Percentiles rank a stretch among this genome's conserved stretches.
Conservation (phyloP, 2,888 invertebrate genomes). For the Apamea crenata region DNA sequence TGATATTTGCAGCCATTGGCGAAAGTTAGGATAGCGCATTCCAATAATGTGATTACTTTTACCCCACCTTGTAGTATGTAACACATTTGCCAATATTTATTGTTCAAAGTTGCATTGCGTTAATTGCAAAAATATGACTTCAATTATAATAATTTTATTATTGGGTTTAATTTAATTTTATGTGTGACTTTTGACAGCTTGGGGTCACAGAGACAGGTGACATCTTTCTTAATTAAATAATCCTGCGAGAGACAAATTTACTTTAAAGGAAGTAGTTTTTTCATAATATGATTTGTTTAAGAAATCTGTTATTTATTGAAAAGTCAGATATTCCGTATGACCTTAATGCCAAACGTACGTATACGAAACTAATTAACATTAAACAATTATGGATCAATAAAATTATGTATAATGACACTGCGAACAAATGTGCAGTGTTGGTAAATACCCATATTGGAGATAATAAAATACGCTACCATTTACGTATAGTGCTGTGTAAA, state of each 20-base stretch:
- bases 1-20: too few species aligned
- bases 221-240: slow-evolving; percentile 26
- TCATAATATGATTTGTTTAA: background rate
- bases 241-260: background rate
- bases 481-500: slow-evolving; percentile 11
- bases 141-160: background rate
- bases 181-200: background rate
- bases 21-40: too few species aligned
- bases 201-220: background rate
- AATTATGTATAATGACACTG: background rate
- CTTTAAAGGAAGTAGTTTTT: background rate
- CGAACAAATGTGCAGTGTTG: background rate
- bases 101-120: background rate
- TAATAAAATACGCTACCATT: slow-evolving; percentile 19
- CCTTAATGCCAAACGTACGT: background rate
- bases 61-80: background rate
- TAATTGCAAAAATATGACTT: background rate
- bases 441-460: background rate
- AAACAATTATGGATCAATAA: background rate
- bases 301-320: slow-evolving; percentile 18
- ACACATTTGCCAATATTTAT: background rate
- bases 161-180: background rate
- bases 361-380: slow-evolving; percentile 7
- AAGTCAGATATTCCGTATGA: background rate
- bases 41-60: too few species aligned